phyloP scores from a whole-genome alignment of 2,888 invertebrate species.

The Carterocephalus palaemon region DNA sequence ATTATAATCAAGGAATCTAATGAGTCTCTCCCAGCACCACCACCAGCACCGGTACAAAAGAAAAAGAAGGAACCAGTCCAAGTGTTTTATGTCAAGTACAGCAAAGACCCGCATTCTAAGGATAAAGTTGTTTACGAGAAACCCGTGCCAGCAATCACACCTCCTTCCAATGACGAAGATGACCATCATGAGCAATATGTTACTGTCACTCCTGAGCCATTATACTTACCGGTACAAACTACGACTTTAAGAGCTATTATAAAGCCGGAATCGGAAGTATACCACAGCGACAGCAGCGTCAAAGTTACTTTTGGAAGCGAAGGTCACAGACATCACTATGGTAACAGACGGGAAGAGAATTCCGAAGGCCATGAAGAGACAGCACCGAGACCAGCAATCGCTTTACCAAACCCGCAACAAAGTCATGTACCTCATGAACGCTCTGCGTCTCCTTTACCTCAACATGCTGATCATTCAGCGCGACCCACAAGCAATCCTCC shows the following conservation, averaged over 20 bases:
- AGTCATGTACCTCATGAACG: conserved; percentile 50
- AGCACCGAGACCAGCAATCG: conserved; percentile 81
- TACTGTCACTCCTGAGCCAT: conserved; percentile 74
- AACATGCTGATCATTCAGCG: conserved; percentile 38
- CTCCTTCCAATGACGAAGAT: conserved; percentile 82
- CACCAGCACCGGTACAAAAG: conserved; percentile 71
- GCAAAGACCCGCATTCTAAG: conserved; percentile 87
- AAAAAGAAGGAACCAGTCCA: conserved; percentile 90
- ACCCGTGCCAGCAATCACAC: conserved; percentile 88
- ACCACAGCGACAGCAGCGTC: conserved; percentile 88
- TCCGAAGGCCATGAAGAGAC: conserved; percentile 79
- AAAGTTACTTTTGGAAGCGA: conserved; percentile 89
- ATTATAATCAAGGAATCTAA: conserved; percentile 95
- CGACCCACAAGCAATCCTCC: conserved; percentile 40
- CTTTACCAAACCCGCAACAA: conserved; percentile 64
- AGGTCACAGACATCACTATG: conserved; percentile 69
- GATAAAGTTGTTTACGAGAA: conserved; percentile 88
- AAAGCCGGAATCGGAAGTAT: conserved; percentile 90
- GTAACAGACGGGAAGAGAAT: conserved; percentile 56
- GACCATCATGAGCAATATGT: conserved; percentile 78
- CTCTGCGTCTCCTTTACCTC: conserved; percentile 51
- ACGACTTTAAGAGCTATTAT: conserved; percentile 91
- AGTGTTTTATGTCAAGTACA: conserved; percentile 94
- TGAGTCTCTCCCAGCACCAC: conserved; percentile 84
- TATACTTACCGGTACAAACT: conserved; percentile 79